Conservation (phyloP, 2,888 invertebrate species). For the Tachina fera region DNA sequence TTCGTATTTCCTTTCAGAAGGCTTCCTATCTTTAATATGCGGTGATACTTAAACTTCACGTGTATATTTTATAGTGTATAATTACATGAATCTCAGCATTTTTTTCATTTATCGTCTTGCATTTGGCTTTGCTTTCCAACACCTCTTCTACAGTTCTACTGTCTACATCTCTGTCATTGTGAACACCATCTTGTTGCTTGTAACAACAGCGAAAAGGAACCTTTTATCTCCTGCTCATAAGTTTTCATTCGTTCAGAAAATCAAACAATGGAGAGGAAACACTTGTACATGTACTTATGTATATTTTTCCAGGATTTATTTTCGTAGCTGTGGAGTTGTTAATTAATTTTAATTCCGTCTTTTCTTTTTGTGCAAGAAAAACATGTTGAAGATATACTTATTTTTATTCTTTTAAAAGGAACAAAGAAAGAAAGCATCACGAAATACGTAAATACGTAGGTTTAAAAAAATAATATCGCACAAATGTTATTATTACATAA, state of each 20-base stretch:
- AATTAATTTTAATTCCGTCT: slow-evolving; percentile 30
- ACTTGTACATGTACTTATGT: slow-evolving; percentile 41
- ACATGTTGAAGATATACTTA: background rate
- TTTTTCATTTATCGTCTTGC: slow-evolving; percentile 13
- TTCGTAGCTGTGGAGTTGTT: slow-evolving; percentile 65
- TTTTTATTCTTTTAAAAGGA: no score
- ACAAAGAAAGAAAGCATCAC: no score
- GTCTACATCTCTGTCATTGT: slow-evolving; percentile 33
- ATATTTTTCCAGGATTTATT: slow-evolving; percentile 56
- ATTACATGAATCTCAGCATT: slow-evolving; percentile 62
- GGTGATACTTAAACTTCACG: slow-evolving; percentile 59
- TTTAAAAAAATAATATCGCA: no score
- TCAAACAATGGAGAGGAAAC: slow-evolving; percentile 67
- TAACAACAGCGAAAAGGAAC: slow-evolving; percentile 28
- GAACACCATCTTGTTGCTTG: slow-evolving; percentile 25
- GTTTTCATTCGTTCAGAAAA: slow-evolving; percentile 53
- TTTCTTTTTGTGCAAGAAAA: slow-evolving; percentile 13
- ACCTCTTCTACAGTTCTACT: background rate
- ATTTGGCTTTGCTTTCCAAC: slow-evolving; percentile 22
- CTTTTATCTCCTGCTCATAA: slow-evolving; percentile 12
- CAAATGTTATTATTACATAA: no score
- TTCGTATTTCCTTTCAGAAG: slow-evolving; percentile 30
- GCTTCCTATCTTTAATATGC: slow-evolving; percentile 33
- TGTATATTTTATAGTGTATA: slow-evolving; percentile 60
- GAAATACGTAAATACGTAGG: no score